phyloP scores from a whole-genome alignment of 2,888 invertebrate species.

The Andrena trimmerana region DNA sequence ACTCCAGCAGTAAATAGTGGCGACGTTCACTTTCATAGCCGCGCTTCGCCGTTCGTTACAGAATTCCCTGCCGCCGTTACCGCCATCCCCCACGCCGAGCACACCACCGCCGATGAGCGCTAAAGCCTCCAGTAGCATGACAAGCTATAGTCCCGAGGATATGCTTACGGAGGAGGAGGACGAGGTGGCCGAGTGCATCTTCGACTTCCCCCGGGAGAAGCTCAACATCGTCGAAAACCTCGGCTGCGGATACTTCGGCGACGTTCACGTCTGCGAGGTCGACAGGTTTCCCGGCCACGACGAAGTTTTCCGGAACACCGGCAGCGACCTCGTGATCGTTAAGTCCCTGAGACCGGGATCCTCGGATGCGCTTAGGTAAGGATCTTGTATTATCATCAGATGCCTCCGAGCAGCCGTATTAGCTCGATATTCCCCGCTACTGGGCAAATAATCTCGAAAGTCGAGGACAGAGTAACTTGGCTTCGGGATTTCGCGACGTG shows the following conservation, averaged over 20 bases:
- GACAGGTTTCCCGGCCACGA: slow-evolving; percentile 84
- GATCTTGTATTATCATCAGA: slow-evolving; percentile 37
- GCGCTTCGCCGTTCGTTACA: slow-evolving; percentile 55
- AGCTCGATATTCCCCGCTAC: slow-evolving; percentile 9
- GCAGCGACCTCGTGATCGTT: slow-evolving; percentile 89
- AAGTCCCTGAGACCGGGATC: slow-evolving; percentile 89
- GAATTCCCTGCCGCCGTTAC: slow-evolving; percentile 84
- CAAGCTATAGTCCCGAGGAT: slow-evolving; percentile 85
- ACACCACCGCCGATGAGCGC: slow-evolving; percentile 83
- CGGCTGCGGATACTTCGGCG: slow-evolving; percentile 92
- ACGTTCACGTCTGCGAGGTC: slow-evolving; percentile 89
- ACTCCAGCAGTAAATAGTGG: slow-evolving; percentile 8
- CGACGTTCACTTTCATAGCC: neutral
- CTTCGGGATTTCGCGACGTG: neutral
- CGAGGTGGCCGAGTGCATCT: slow-evolving; percentile 77
- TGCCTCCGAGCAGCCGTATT: neutral
- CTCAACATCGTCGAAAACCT: slow-evolving; percentile 91
- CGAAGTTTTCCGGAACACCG: slow-evolving; percentile 80
- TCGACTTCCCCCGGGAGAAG: slow-evolving; percentile 90
- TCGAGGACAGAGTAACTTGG: neutral
- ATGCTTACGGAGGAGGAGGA: slow-evolving; percentile 86
- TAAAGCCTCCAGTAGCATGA: slow-evolving; percentile 84
- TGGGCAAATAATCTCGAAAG: slow-evolving; percentile 29
- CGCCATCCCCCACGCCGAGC: slow-evolving; percentile 84
- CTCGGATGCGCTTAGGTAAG: slow-evolving; percentile 86